A percentile compares a stretch with the other conserved stretches of the same genome.
Evolutionary conservation across 2,888 invertebrate genomes (phyloP).

Genomic region (Pollenia labialis): DNA sequence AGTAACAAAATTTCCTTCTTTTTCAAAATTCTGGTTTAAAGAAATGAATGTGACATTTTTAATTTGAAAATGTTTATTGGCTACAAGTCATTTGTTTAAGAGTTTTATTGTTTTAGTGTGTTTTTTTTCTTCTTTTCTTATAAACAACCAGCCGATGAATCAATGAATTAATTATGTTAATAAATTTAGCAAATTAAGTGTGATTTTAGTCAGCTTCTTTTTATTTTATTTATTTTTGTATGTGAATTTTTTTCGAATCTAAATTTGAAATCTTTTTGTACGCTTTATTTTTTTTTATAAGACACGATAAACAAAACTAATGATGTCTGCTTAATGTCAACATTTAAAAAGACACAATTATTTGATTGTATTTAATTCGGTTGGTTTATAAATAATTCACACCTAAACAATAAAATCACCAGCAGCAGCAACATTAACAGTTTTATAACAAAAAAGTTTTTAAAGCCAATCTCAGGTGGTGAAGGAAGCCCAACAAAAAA

Average conservation of each 20-base stretch:
- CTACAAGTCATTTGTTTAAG: conserved; percentile 30
- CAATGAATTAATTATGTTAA: conserved; percentile 68
- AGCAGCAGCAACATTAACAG: neutral
- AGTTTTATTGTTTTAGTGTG: conserved; percentile 6
- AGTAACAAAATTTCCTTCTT: conserved; percentile 2
- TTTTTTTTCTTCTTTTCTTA: neutral
- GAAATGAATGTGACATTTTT: conserved; percentile 38
- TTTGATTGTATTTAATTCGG: conserved; percentile 53
- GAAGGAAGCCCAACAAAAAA: neutral
- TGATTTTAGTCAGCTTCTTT: conserved; percentile 65
- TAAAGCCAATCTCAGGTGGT: conserved; percentile 27
- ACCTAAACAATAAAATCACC: neutral
- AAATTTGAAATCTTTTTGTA: conserved; percentile 17
- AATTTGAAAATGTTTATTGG: conserved; percentile 6
- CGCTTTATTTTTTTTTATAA: neutral
- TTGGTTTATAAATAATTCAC: conserved; percentile 61
- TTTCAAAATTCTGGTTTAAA: neutral
- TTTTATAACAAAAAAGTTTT: neutral
- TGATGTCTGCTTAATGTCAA: conserved; percentile 61
- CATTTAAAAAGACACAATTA: conserved; percentile 59
- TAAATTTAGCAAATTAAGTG: conserved; percentile 71
- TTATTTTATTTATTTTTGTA: neutral
- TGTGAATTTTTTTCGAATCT: neutral
- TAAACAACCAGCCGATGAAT: conserved; percentile 39
- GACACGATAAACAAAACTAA: conserved; percentile 51